Conservation (phyloP, 2,113 vertebrate species). For the Micronisus gabar region DNA sequence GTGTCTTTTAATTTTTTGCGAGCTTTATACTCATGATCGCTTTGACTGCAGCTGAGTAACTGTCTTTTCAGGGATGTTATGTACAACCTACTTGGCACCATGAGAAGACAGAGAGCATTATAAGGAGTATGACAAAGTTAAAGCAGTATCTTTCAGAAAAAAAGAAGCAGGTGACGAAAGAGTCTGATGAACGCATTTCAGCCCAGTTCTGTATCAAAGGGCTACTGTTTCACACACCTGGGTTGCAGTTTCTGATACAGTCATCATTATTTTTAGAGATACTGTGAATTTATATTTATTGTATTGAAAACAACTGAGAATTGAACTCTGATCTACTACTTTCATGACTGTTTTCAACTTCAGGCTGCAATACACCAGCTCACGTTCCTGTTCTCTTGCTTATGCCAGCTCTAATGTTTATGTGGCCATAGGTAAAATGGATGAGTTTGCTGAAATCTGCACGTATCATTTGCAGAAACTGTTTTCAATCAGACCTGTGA, state of each 20-base stretch:
- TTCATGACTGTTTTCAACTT: background rate
- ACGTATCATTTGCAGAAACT: background rate
- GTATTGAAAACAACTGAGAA: background rate
- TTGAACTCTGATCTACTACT: background rate
- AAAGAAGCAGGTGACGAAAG: background rate
- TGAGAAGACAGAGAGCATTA: background rate
- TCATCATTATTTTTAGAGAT: background rate
- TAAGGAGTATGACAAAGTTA: background rate
- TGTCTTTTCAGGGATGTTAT: background rate
- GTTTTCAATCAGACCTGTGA: background rate
- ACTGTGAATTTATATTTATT: background rate
- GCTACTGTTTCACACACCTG: background rate
- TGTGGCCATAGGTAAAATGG: background rate
- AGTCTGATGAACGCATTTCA: background rate
- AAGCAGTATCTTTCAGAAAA: background rate
- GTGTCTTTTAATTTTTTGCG: background rate
- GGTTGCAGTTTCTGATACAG: background rate
- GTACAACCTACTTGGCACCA: background rate
- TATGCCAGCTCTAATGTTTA: background rate
- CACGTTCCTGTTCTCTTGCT: background rate
- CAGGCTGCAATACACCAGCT: background rate
- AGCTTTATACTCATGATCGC: background rate
- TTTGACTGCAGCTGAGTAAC: background rate
- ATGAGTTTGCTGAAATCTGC: background rate
- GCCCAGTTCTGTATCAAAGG: background rate